A percentile compares a stretch with the other conserved stretches of the same genome.
phyloP scores from a whole-genome alignment of 2,113 vertebrate genomes.

The Pygoscelis adeliae region DNA sequence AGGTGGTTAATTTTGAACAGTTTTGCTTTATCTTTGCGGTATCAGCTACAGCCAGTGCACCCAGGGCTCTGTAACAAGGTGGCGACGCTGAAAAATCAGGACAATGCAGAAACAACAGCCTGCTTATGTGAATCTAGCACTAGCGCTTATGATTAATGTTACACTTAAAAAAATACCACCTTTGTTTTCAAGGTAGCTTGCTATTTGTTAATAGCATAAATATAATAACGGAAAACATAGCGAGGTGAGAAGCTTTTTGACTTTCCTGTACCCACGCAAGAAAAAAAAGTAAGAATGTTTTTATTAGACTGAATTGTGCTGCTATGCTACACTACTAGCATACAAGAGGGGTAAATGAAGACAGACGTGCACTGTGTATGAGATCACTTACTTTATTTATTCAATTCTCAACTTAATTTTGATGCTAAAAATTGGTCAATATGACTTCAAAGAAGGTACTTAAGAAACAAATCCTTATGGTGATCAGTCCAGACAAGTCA shows the following conservation, averaged over 20 bases:
- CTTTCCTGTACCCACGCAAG: background rate
- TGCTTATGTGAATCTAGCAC: background rate
- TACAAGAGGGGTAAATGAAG: background rate
- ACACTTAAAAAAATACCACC: background rate
- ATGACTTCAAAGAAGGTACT: constrained; percentile 63
- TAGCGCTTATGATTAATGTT: background rate
- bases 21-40: background rate
- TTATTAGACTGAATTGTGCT: background rate
- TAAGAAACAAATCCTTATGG: constrained; percentile 32
- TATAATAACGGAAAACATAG: background rate
- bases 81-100: background rate
- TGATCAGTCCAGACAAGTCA: constrained; percentile 39
- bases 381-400: constrained; percentile 67
- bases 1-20: background rate
- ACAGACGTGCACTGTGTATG: background rate
- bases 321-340: background rate
- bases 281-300: background rate
- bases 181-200: background rate
- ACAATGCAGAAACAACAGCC: background rate
- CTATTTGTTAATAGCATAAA: background rate
- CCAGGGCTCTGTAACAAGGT: background rate
- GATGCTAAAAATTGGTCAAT: constrained; percentile 59
- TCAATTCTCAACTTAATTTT: constrained; percentile 51
- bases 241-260: background rate
- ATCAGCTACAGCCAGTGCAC: background rate